Base-by-base conservation (phyloP, 1,140 invertebrate genomes). In the Drosophila asahinai region DNA sequence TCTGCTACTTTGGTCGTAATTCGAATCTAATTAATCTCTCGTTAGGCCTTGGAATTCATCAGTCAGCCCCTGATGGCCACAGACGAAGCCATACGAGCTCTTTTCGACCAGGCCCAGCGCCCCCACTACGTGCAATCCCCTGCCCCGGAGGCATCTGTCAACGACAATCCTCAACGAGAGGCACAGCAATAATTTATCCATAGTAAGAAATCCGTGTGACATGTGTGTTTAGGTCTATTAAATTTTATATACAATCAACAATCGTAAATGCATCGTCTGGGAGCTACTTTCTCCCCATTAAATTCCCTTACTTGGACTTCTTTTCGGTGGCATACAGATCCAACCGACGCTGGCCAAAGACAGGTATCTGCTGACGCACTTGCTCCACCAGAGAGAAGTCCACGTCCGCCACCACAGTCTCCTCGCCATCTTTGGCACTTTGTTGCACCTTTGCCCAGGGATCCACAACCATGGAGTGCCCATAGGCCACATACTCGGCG, bases 371-470 rank as follows among this genome's bases (percentile, higher is more conserved):
- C 59, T 94, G 93, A 68, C 97, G 94, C 1, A 98, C 96, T 91
- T 97, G 95, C 49, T 97, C 94, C 25, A 97, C 95, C 60, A 95
- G 92, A 12, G 94, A 93, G 60, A 97, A 93, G 94, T 98, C 97
- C 51, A 99, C 95, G 89, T 98, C 96, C 47, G 94, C 94, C 66
- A 96, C 94, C 42, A 98, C 79, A 72, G 97, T 95, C 52, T 95
- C 94, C 90, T 98, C 97, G 9, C 94, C 92, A 61, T 95, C 95
- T 45, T 95, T 95, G 47, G 97, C 95, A 83, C 95, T 95, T 3
- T 94, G 93, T 3, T 97, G 83, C 1, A 99, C 95, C 81, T 96
- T 95, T 1, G 97, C 98, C 98, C 98, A 99, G 1, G 98, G 98
- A 94, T 96, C 95, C 0, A 97, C 95, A 1, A 98, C 93, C 76